A percentile compares a stretch with the other conserved stretches of the same genome.
Conservation (phyloP, 2,113 vertebrate species). For the Vanacampus margaritifer region DNA sequence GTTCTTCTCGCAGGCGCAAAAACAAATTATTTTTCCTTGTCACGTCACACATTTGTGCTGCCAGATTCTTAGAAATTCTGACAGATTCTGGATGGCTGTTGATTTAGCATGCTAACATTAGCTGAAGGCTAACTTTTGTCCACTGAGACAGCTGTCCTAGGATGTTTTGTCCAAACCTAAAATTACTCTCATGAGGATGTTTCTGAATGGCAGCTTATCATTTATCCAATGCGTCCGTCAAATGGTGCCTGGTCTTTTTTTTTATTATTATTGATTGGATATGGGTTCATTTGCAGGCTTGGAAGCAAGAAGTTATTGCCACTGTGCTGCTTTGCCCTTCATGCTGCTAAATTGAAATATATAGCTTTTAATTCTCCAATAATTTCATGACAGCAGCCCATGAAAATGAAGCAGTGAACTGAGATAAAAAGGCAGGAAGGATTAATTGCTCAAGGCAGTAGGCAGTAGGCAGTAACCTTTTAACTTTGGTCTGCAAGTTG, state of each 20-base stretch:
- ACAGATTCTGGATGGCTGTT: conserved; percentile 23
- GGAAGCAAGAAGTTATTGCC: not conserved
- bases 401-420: conserved; percentile 22
- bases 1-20: not conserved
- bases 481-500: conserved; percentile 42
- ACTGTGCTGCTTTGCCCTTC: conserved; percentile 46
- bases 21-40: not conserved
- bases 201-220: conserved; percentile 61
- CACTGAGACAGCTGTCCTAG: conserved; percentile 50
- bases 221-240: conserved; percentile 35
- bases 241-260: conserved; percentile 15
- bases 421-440: conserved; percentile 47
- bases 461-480: conserved; percentile 51
- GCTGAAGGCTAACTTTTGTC: conserved; percentile 52
- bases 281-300: conserved; percentile 19
- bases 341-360: conserved; percentile 39
- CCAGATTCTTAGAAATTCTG: conserved; percentile 10
- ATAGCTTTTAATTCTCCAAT: conserved; percentile 54
- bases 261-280: conserved; percentile 19
- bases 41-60: not conserved
- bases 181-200: conserved; percentile 41
- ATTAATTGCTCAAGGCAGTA: conserved; percentile 54
- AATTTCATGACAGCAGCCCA: conserved; percentile 44
- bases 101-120: conserved; percentile 42
- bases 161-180: conserved; percentile 58